These are phyloP conservation scores for Zaprionus inermis DNA, from an alignment of 1,140 invertebrate genomes.

Conservation along the genomic window DNA sequence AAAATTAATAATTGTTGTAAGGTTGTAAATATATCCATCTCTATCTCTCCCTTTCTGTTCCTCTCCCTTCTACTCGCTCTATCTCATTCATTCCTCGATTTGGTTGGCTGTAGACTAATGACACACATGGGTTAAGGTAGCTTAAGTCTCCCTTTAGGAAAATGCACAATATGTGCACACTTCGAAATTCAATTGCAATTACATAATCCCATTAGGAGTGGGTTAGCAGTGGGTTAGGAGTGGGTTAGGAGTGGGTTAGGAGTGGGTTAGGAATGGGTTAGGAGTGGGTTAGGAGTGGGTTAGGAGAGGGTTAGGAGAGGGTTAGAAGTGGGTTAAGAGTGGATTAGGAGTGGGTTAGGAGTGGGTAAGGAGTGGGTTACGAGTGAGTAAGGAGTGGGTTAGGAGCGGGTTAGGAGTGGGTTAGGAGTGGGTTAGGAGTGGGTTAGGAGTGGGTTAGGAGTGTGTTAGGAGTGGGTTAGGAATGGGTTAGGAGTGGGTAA, in stretches of 20 bases:
- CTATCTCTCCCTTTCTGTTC: neutral
- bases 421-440: too few relatives aligned
- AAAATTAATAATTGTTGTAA: too few relatives aligned
- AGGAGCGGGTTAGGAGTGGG: too few relatives aligned
- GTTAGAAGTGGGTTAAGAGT: too few relatives aligned
- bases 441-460: too few relatives aligned
- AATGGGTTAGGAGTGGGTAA: too few relatives aligned
- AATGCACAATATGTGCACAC: conserved; percentile 30
- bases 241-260: neutral
- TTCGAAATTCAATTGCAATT: conserved; percentile 52
- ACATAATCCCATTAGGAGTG: conserved; percentile 32
- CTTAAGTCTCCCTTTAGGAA: neutral
- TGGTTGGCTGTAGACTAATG: neutral
- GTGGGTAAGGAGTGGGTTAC: too few relatives aligned
- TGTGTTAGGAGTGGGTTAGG: too few relatives aligned
- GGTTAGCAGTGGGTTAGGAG: neutral
- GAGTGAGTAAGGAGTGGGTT: too few relatives aligned
- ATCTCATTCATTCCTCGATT: neutral
- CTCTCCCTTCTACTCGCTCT: neutral
- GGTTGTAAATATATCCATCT: too few relatives aligned
- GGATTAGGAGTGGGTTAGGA: too few relatives aligned
- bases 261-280: neutral
- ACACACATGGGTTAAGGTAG: neutral
- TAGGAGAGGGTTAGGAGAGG: neutral
- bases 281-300: neutral